Percentiles rank a stretch among this genome's conserved stretches.
These are phyloP conservation scores for Cheilosia soror DNA, from an alignment of 2,888 invertebrate species.

Conservation along the genomic window DNA sequence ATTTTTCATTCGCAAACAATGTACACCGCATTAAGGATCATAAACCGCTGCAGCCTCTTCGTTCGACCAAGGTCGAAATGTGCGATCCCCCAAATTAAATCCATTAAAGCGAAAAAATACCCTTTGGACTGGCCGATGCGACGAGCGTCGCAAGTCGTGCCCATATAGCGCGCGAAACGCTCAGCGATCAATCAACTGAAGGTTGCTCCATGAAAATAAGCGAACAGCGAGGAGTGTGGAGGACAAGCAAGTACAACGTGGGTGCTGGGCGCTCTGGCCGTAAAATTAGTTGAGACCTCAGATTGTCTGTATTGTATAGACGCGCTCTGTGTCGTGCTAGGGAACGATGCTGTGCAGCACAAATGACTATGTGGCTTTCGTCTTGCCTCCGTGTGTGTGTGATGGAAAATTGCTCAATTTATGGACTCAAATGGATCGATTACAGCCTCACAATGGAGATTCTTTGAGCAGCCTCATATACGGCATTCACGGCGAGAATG, in stretches of 20 bases:
- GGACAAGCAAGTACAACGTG: slow-evolving; percentile 51
- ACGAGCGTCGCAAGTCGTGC: slow-evolving; percentile 52
- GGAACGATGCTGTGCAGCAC: slow-evolving; percentile 61
- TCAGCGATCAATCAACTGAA: slow-evolving; percentile 68
- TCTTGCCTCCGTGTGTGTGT: slow-evolving; percentile 12
- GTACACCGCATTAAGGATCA: slow-evolving; percentile 70
- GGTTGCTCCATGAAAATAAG: slow-evolving; percentile 47
- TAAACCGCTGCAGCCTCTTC: slow-evolving; percentile 53
- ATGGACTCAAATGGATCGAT: slow-evolving; percentile 75
- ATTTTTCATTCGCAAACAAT: slow-evolving; percentile 74
- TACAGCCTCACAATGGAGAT: slow-evolving; percentile 69
- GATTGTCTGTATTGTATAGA: slow-evolving; percentile 59
- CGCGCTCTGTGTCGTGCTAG: slow-evolving; percentile 60
- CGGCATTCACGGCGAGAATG: slow-evolving; percentile 20
- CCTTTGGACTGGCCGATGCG: slow-evolving; percentile 3
- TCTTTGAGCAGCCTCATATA: slow-evolving; percentile 45
- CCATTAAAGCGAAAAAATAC: slow-evolving; percentile 67
- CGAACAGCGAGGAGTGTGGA: slow-evolving; percentile 19
- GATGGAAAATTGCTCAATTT: slow-evolving; percentile 75
- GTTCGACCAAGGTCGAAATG: slow-evolving; percentile 65
- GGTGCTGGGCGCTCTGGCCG: slow-evolving; percentile 64
- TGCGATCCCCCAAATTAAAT: slow-evolving; percentile 68
- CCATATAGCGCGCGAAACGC: slow-evolving; percentile 60
- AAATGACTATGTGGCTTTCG: slow-evolving; percentile 40
- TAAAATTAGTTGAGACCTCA: slow-evolving; percentile 75